Percentiles rank a stretch among this genome's conserved stretches.
Evolutionary conservation across 2,888 invertebrate genomes (phyloP).

Genomic region (Ormyrus rosae): DNA sequence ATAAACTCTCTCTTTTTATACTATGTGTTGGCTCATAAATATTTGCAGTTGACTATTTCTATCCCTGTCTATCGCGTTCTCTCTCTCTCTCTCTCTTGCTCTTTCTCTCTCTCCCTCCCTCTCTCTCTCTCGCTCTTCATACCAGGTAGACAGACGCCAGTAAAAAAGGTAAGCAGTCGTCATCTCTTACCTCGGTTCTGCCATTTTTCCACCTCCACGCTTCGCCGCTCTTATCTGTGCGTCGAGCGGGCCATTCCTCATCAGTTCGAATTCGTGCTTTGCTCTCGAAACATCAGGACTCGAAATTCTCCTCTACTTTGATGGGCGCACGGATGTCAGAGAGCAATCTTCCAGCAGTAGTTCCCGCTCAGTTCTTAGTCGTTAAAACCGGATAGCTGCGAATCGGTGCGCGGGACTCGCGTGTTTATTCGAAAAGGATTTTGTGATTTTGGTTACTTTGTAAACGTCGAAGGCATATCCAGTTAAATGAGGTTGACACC

Average conservation of each 20-base stretch:
- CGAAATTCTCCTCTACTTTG: not conserved
- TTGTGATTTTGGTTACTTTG: not conserved
- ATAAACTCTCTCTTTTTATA: not conserved
- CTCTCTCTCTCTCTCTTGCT: conserved; percentile 14
- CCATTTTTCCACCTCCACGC: conserved; percentile 60
- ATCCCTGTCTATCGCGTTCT: not conserved
- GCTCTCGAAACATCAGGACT: conserved; percentile 50
- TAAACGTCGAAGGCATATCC: not conserved
- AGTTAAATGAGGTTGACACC: conserved; percentile 66
- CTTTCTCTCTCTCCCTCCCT: conserved; percentile 26
- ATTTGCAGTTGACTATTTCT: not conserved
- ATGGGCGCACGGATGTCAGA: conserved; percentile 23
- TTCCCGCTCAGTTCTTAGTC: too few relatives aligned
- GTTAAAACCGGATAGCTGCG: too few relatives aligned
- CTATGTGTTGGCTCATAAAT: not conserved
- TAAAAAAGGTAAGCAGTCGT: not conserved
- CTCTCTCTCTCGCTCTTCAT: conserved; percentile 15
- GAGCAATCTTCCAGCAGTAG: not conserved
- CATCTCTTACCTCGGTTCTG: conserved; percentile 35
- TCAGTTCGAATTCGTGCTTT: conserved; percentile 60
- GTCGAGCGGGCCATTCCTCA: conserved; percentile 48
- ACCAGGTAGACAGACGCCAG: not conserved
- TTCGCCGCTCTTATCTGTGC: conserved; percentile 44
- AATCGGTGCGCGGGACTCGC: too few relatives aligned
- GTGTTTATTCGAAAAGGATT: not conserved